These are phyloP conservation scores for Upupa epops DNA, from an alignment of 2,113 vertebrate genomes.

Conservation along the genomic window DNA sequence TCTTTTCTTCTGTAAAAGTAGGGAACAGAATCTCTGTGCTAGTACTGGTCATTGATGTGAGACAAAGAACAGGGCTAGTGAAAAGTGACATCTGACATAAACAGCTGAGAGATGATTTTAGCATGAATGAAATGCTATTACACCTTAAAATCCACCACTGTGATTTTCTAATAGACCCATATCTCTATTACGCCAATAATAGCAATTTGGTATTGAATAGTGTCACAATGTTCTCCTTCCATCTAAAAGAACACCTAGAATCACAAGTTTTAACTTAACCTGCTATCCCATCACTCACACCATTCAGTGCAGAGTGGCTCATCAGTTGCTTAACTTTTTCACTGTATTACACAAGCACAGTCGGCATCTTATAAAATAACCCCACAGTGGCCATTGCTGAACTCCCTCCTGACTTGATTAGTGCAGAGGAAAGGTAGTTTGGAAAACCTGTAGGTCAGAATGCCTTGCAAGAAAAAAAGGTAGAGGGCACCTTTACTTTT, in stretches of 20 bases:
- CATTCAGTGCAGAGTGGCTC: background rate
- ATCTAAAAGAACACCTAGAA: background rate
- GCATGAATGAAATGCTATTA: background rate
- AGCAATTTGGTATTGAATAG: background rate
- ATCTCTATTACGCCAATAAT: background rate
- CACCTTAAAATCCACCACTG: background rate
- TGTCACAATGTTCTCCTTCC: background rate
- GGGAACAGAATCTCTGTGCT: background rate
- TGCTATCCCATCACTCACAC: background rate
- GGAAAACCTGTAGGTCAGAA: background rate
- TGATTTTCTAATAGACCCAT: background rate
- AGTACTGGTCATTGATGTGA: background rate
- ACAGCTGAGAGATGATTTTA: background rate
- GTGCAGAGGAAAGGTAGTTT: background rate
- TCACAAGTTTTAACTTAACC: background rate
- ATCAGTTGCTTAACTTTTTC: background rate
- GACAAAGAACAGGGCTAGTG: background rate
- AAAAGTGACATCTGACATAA: background rate
- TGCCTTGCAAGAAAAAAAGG: background rate
- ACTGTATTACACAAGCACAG: accelerated
- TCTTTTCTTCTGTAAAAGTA: background rate
- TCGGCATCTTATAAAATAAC: background rate
- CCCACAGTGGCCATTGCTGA: background rate
- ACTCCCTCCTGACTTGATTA: background rate
- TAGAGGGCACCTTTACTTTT: background rate